These are phyloP conservation scores for Lepidurus arcticus DNA, from an alignment of 1,140 invertebrate genomes.

Conservation along the genomic window DNA sequence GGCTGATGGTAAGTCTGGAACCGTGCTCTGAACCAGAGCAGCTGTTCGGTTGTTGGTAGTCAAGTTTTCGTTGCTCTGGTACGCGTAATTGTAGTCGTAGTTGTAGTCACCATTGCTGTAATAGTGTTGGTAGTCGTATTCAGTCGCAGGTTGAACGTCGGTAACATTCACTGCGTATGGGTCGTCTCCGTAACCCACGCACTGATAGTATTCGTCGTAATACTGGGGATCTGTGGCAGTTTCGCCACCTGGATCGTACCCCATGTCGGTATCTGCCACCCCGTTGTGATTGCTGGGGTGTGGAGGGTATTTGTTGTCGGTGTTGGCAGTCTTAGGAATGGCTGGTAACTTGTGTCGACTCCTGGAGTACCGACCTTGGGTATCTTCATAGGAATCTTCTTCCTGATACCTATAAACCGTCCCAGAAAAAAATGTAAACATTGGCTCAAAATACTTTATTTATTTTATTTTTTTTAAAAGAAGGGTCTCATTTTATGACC, in stretches of 20 bases:
- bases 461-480: not conserved
- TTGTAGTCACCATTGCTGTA: conserved; percentile 43
- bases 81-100: conserved; percentile 64
- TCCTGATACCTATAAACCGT: not conserved
- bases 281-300: not conserved
- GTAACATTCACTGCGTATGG: conserved; percentile 14
- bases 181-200: conserved; percentile 33
- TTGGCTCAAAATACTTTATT: not conserved
- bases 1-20: too few relatives aligned
- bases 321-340: not conserved
- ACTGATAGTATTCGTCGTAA: conserved; percentile 40
- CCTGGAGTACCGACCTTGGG: not conserved
- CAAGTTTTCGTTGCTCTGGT: conserved; percentile 55
- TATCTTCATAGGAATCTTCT: not conserved
- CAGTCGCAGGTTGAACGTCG: conserved; percentile 21
- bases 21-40: conserved; percentile 22
- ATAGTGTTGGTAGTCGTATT: conserved; percentile 31
- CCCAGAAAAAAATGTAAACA: not conserved
- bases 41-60: conserved; percentile 37
- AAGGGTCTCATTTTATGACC: not conserved
- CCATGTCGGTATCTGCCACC: not conserved
- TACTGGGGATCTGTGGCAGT: conserved; percentile 42
- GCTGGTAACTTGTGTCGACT: not conserved
- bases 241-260: conserved; percentile 27
- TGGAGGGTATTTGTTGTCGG: not conserved